Percentiles rank a stretch among this genome's conserved stretches.
These are phyloP conservation scores for Tokudaia muenninki DNA, from an alignment of 2,797 vertebrate genomes.

Conservation along the genomic window DNA sequence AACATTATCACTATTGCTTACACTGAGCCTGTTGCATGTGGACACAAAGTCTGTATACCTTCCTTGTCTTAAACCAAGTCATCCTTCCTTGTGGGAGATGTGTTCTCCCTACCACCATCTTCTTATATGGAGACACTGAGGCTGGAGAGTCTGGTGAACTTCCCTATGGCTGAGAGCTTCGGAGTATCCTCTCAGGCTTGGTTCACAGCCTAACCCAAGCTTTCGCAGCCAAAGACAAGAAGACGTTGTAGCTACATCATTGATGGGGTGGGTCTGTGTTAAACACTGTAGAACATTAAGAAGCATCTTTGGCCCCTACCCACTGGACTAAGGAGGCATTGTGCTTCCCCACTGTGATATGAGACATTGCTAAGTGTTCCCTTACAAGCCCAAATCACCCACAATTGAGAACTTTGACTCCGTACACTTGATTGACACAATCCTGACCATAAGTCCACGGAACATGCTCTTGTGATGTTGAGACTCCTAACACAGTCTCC, in stretches of 20 bases:
- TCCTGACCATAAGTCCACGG: not conserved
- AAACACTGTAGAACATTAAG: not conserved
- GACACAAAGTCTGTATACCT: not conserved
- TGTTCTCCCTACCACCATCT: not conserved
- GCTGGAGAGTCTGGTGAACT: not conserved
- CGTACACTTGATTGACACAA: accelerated
- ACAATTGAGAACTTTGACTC: not conserved
- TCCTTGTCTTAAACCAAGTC: not conserved
- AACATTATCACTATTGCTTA: too few relatives aligned
- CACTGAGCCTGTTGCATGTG: not conserved
- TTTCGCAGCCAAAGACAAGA: not conserved
- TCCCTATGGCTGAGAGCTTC: not conserved
- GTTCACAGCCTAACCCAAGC: not conserved
- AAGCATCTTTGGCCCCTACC: not conserved
- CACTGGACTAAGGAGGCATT: not conserved
- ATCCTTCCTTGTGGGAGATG: not conserved
- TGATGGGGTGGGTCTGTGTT: not conserved
- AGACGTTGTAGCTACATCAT: not conserved
- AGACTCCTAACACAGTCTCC: not conserved
- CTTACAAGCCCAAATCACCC: not conserved
- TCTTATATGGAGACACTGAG: not conserved
- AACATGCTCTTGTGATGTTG: accelerated
- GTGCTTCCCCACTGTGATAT: too few relatives aligned
- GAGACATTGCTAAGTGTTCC: not conserved
- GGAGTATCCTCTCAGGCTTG: not conserved